Percentiles rank a stretch among this genome's conserved stretches.
Conservation (phyloP, 2,797 vertebrate species). For the Pangasius sanitwongsei region DNA sequence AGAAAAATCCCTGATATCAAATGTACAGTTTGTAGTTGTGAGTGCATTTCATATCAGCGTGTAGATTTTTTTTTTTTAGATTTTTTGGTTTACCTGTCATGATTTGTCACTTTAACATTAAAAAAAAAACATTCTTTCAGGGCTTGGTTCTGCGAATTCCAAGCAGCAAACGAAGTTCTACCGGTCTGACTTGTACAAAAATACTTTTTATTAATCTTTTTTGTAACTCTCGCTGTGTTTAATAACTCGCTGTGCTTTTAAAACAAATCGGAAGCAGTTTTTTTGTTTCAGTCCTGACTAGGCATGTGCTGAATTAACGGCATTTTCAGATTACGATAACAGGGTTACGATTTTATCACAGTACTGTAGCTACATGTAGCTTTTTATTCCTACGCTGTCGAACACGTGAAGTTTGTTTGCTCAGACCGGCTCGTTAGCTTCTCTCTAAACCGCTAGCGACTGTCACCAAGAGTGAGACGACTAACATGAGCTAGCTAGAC, state of each 20-base stretch:
- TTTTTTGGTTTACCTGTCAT: not conserved
- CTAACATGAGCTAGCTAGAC: not conserved
- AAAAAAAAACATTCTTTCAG: conserved; percentile 28
- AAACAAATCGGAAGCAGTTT: conserved; percentile 12
- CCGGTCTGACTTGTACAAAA: conserved; percentile 61
- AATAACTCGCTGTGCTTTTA: conserved; percentile 41
- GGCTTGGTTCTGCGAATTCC: conserved; percentile 58
- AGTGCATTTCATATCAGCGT: conserved; percentile 40
- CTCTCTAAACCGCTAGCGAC: not conserved
- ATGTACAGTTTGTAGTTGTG: conserved; percentile 38
- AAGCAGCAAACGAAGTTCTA: conserved; percentile 73
- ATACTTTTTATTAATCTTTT: conserved; percentile 64
- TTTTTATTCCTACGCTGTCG: not conserved
- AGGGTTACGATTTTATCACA: conserved; percentile 26
- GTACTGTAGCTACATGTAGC: conserved; percentile 20
- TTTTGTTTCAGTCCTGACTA: not conserved
- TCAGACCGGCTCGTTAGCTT: not conserved
- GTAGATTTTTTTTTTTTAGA: not conserved
- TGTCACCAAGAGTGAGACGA: not conserved
- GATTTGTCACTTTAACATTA: conserved; percentile 24
- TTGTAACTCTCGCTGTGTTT: conserved; percentile 59
- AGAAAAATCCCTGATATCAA: conserved; percentile 29
- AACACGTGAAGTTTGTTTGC: not conserved
- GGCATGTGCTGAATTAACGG: conserved; percentile 10
- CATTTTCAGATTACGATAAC: not conserved